Base-by-base conservation (phyloP, 2,113 vertebrate species). In the Scopus umbretta region DNA sequence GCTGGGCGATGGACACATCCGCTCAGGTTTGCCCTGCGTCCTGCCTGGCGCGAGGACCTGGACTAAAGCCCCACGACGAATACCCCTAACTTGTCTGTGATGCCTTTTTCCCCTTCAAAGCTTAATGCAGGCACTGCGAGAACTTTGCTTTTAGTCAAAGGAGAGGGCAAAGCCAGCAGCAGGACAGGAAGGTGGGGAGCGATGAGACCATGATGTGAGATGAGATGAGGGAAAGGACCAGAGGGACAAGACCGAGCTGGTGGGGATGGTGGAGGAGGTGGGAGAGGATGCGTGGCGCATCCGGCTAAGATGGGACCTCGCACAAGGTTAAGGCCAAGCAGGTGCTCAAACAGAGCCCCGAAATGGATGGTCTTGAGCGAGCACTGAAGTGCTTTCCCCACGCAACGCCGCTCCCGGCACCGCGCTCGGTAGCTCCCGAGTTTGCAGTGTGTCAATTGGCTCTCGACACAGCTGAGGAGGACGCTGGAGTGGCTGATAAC, bases 61-160 rank as follows among this genome's bases (percentile, higher is more conserved):
- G 73, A 83, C 91, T 93, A 80, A 88, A 92, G 92, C 82, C 30
- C 62, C 56, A 80, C 80, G 72, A 18, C 45, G 88, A 74, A 88
- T 62, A 34, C 40, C 79, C 83, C 65, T 76, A 70, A 90, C 91
- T 89, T 68, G 84, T 49, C 61, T 58, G 21, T 61, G 27, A 25
- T 40, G 38, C 20, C 20, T 42, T 92, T 45, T 30, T 56, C 59
- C 70, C 61, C 45, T 94, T 81, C 81, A 92, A 63, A 94, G 91
- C 80, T 94, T 91, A 80, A 93, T 56, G 78, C 49, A 78, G 90
- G 45, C 42, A 5, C 70, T 21, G 34, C 6, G 68, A 91, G 92
- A 73, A 63, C 6, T 3, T 26, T 66, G 40, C 49, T n/a, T 34
- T 29, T 4, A 36, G 43, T 3, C 40, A 43, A 36, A 86, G 20